Percentiles rank a stretch among this genome's conserved stretches.
Conservation (phyloP, 2,888 invertebrate genomes). For the Drosophila villosipedis region DNA sequence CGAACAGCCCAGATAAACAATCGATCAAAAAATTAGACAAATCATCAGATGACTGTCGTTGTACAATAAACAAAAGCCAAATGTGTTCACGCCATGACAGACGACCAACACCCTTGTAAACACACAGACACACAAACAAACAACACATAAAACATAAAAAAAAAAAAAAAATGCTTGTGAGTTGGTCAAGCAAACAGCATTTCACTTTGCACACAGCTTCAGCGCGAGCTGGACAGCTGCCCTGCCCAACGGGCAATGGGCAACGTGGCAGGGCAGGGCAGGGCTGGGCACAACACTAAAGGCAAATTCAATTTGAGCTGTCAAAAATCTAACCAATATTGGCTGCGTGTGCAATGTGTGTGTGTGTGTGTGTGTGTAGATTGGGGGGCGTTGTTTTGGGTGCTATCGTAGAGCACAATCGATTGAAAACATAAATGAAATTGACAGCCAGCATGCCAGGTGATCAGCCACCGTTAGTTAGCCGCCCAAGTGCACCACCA, state of each 20-base stretch:
- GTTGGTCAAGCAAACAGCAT: slow-evolving; percentile 77
- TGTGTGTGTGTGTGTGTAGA: slow-evolving; percentile 6
- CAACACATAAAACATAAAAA: no score
- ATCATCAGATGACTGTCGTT: slow-evolving; percentile 62
- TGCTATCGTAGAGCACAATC: slow-evolving; percentile 62
- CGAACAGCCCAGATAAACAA: slow-evolving; percentile 56
- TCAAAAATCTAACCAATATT: slow-evolving; percentile 83
- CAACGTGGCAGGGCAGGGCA: slow-evolving; percentile 14
- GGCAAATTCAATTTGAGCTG: slow-evolving; percentile 78
- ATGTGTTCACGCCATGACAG: slow-evolving; percentile 70
- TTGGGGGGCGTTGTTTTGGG: slow-evolving; percentile 29
- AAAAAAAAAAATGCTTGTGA: not conserved
- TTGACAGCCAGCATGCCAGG: slow-evolving; percentile 77
- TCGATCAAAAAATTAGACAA: slow-evolving; percentile 79
- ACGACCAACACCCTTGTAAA: slow-evolving; percentile 27
- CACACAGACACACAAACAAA: slow-evolving; percentile 2
- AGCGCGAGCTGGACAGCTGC: slow-evolving; percentile 36
- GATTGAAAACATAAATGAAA: slow-evolving; percentile 82
- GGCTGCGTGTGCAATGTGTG: slow-evolving; percentile 51
- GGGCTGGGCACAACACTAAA: slow-evolving; percentile 45
- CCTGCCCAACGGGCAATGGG: slow-evolving; percentile 40
- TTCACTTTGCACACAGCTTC: slow-evolving; percentile 59
- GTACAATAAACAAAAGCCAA: slow-evolving; percentile 74
- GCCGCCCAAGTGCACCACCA: not conserved
- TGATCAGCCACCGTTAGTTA: slow-evolving; percentile 52